Base-by-base conservation (phyloP, 1,140 invertebrate species). In the Parasteatoda tepidariorum region DNA sequence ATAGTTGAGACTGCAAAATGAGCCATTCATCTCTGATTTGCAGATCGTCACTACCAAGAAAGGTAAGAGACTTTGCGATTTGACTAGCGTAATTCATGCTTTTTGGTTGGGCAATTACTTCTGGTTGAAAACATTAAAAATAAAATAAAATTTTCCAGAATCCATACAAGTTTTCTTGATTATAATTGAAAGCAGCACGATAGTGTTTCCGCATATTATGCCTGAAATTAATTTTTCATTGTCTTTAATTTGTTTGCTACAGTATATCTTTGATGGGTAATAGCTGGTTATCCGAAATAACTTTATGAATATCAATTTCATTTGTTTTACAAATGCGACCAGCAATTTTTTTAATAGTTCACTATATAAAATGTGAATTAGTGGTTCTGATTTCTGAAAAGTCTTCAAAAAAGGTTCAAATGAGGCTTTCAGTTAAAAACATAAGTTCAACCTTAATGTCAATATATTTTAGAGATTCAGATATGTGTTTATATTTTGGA, bases 351-450 rank as follows among this genome's bases (percentile, higher is more conserved):
- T 26, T 62, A 22, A 62, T 6, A 62, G 11, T 62, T 62, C 24
- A 62, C 2, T 62, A 24, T 26, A 62, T 62, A 62, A 62, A 22
- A 62, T 62, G 24, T 62, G 59, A 62, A 62, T 62, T 26, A 62
- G 26, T 18, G 59, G 24, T 24, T 62, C 59, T 11, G 59, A 22
- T 24, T 11, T 18, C 26, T 62, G 59, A 62, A 62, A 62, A 26
- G 26, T 15, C 59, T n/a, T n/a, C 15, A 62, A 24, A 62, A 62
- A n/a, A 2, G 59, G 24, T 11, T 22, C 26, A n/a, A 62, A 62
- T 62, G 26, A n/a, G 26, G n/a, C 41, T 48, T 48, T 48, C 41
- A 48, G 41, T 18, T 18, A 48, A 7, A 48, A 48, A 48, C 59
- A 61, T n/a, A n/a, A n/a, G 22, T 61, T 61, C 59, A 6, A 61